Conservation (phyloP, 2,797 vertebrate species). For the Gymnoscopelus braueri region DNA sequence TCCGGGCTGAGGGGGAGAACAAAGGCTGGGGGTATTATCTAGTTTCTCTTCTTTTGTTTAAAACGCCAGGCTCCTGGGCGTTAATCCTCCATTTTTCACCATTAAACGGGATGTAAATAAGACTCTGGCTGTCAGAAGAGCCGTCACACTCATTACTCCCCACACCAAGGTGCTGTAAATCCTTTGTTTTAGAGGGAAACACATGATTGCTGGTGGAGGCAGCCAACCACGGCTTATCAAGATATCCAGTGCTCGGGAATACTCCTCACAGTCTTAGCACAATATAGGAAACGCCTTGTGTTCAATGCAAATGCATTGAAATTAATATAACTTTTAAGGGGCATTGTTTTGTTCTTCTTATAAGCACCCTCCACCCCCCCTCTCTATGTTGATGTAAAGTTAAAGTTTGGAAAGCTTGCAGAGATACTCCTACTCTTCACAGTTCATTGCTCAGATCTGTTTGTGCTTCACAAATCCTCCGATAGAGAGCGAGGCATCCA, state of each 20-base stretch:
- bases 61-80: slow-evolving; percentile 67
- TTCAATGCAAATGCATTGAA: slow-evolving; percentile 29
- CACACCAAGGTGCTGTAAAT: slow-evolving; percentile 71
- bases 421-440: slow-evolving; percentile 77
- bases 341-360: slow-evolving; percentile 37
- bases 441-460: slow-evolving; percentile 81
- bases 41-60: slow-evolving; percentile 47
- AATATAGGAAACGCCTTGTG: slow-evolving; percentile 8
- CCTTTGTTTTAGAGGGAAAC: slow-evolving; percentile 75
- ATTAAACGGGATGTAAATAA: slow-evolving; percentile 69
- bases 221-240: slow-evolving; percentile 63
- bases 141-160: slow-evolving; percentile 66
- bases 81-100: slow-evolving; percentile 78
- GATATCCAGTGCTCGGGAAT: slow-evolving; percentile 42
- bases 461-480: slow-evolving; percentile 81
- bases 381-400: slow-evolving; percentile 63
- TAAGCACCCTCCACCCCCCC: not conserved
- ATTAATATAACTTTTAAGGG: slow-evolving; percentile 39
- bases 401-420: slow-evolving; percentile 68
- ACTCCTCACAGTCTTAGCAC: slow-evolving; percentile 18
- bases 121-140: slow-evolving; percentile 65
- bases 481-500: slow-evolving; percentile 81
- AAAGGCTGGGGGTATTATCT: slow-evolving; percentile 60
- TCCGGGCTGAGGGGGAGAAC: slow-evolving; percentile 39
- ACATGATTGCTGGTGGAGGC: slow-evolving; percentile 60